Percentiles rank a stretch among this genome's conserved stretches.
These are phyloP conservation scores for Tenthredo scrophulariae DNA, from an alignment of 2,888 invertebrate genomes.

Conservation along the genomic window DNA sequence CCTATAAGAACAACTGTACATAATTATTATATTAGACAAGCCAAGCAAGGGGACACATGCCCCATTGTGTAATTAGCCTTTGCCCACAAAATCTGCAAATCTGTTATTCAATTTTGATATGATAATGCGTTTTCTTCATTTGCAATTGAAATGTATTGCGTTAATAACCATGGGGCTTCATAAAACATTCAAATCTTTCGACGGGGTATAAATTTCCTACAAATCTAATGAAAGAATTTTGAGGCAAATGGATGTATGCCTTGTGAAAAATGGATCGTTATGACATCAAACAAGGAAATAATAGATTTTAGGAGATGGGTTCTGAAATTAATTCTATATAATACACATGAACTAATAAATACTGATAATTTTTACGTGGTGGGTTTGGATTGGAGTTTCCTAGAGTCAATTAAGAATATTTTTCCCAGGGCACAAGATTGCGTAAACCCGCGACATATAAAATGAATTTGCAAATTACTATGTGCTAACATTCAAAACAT, in stretches of 20 bases:
- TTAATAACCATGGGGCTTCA: neutral
- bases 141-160: neutral
- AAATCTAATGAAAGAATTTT: neutral
- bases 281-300: neutral
- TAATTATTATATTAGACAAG: constrained; percentile 40
- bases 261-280: constrained; percentile 11
- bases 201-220: neutral
- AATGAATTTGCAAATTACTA: constrained; percentile 10
- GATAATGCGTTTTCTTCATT: neutral
- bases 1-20: neutral
- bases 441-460: neutral
- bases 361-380: constrained; percentile 19
- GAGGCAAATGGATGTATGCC: neutral
- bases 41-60: constrained; percentile 52
- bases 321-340: neutral
- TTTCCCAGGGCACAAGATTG: neutral
- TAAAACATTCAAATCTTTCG: neutral
- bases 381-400: constrained; percentile 17
- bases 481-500: constrained; percentile 42
- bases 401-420: neutral
- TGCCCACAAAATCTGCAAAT: constrained; percentile 19
- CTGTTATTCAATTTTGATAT: constrained; percentile 27
- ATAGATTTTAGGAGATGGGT: constrained; percentile 1
- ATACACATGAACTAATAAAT: neutral
- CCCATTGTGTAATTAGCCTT: constrained; percentile 18